Evolutionary conservation across 2,113 vertebrate species (phyloP), one percentile per base, ranked within the genome.

Genomic region (Oenanthe melanoleuca): DNA sequence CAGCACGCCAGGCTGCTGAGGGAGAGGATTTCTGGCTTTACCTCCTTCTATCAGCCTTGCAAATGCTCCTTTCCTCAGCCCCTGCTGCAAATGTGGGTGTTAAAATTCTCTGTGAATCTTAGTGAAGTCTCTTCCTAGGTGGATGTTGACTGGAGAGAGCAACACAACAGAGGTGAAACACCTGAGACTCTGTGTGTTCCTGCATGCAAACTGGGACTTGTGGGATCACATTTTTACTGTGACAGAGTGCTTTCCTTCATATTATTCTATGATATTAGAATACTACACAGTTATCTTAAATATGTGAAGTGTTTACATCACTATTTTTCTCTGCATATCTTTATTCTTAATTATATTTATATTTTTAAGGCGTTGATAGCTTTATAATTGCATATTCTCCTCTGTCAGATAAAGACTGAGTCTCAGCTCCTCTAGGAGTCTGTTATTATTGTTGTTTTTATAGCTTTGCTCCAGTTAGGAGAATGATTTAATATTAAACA

Each of bases 261-360:
- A 73, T 67, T 40, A 47, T 24, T 53, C 28, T 31, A 18, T 33
- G 31, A 56, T 70, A 83, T 37, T 83, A 70, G 23, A 40, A 63
- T 70, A 67, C 44, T 67, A 42, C 71, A 13, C 52, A 38, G 57
- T 93, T 92, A 82, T 81, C 94, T 90, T 87, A 93, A 93, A n/a
- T 38, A 34, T 4, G 2, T 56, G 64, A 94, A 81, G 67, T 89
- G 82, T 95, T 93, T 93, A 72, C 73, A 75, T 95, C 73, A 72
- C 47, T 95, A 52, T 96, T 96, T 94, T 92, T 95, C 82, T 82
- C 29, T 84, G 63, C 55, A 31, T 83, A 71, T 95, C 87, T 97
- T 93, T 91, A 91, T 94, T 96, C 92, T 96, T 97, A 96, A 98
- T 97, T 97, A 96, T 97, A 96, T 97, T 90, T 97, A 94, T 88